Conservation (phyloP, 2,113 vertebrate species). For the Pomatorhinus ruficollis region DNA sequence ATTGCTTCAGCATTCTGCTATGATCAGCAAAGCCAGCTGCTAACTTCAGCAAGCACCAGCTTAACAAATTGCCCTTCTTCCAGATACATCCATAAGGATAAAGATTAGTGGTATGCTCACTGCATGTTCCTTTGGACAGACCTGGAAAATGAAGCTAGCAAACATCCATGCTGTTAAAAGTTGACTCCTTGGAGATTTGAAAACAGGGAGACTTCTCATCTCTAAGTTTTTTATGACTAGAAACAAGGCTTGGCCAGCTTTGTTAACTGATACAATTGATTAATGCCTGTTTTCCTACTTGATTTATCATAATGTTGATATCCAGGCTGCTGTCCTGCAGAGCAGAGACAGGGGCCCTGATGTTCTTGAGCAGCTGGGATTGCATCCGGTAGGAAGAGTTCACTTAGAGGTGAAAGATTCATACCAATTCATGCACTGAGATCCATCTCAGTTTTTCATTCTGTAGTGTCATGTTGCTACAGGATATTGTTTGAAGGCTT, state of each 20-base stretch:
- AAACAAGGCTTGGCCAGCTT: not conserved
- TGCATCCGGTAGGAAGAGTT: constrained; percentile 52
- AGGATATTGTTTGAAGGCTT: not conserved
- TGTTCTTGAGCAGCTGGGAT: constrained; percentile 39
- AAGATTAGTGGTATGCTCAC: not conserved
- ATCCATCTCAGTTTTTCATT: not conserved
- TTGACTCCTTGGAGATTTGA: not conserved
- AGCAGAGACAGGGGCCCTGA: not conserved
- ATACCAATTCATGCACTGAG: not conserved
- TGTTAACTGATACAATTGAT: not conserved
- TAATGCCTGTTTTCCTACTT: constrained; percentile 39
- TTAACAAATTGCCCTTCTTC: not conserved
- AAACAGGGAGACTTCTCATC: not conserved
- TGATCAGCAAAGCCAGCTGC: not conserved
- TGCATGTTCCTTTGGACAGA: not conserved
- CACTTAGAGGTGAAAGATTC: constrained; percentile 45
- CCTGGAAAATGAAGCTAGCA: not conserved
- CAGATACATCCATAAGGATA: not conserved
- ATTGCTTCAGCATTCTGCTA: not conserved
- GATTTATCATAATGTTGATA: constrained; percentile 54
- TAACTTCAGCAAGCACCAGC: not conserved
- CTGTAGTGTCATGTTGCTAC: not conserved
- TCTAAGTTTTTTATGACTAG: not conserved
- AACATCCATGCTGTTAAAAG: not conserved
- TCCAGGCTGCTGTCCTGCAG: constrained; percentile 35